Conservation (phyloP, 2,113 vertebrate genomes). For the Hyla sarda region DNA sequence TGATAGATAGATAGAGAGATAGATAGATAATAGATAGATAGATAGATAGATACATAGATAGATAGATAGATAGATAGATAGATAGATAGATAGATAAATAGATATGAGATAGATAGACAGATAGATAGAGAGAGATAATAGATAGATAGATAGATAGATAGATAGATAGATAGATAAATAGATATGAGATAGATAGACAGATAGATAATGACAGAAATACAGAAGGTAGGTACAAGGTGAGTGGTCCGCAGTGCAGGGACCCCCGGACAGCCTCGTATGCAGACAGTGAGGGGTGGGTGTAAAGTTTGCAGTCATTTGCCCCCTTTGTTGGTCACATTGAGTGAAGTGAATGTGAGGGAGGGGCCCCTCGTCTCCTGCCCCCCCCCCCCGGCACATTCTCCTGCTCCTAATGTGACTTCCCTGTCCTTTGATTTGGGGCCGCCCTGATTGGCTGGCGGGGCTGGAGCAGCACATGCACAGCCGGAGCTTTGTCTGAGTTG, state of each 20-base stretch:
- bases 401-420: constrained; percentile 68
- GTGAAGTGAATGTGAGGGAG: constrained; percentile 66
- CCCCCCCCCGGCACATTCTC: not conserved
- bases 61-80: not conserved
- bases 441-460: constrained; percentile 76
- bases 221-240: not conserved
- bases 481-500: constrained; percentile 79
- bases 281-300: too few relatives aligned
- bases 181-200: too few relatives aligned
- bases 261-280: too few relatives aligned
- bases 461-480: constrained; percentile 75
- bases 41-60: too few relatives aligned
- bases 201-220: not conserved
- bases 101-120: too few relatives aligned
- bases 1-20: too few relatives aligned
- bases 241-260: not conserved
- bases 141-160: too few relatives aligned
- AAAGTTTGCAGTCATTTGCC: constrained; percentile 72
- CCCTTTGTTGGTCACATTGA: constrained; percentile 76
- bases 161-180: too few relatives aligned
- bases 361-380: not conserved
- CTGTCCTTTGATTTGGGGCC: constrained; percentile 73
- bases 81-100: too few relatives aligned
- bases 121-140: too few relatives aligned
- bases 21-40: too few relatives aligned